Base-by-base conservation (phyloP, 2,113 vertebrate genomes). In the Axis porcinus region DNA sequence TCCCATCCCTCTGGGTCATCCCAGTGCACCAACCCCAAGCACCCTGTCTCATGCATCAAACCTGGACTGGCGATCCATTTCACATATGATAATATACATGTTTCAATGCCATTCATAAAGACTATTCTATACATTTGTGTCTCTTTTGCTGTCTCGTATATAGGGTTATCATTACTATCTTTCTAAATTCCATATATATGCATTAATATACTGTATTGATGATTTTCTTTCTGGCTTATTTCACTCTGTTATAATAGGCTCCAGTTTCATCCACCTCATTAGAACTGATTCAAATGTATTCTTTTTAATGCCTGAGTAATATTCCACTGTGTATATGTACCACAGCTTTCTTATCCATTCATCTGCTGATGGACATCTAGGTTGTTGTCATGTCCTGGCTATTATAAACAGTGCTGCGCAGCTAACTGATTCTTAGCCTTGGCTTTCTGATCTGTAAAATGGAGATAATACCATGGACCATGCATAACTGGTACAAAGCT, bases 371-470 rank as follows among this genome's bases (percentile, higher is more conserved):
- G n/a, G 64, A 70, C 64, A 36, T 70, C 64, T 70, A 70, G 64
- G 64, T 70, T 11, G 64, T 9, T 67, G n/a, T 9, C 64, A 67
- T 5, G 64, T 67, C 33, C 64, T 36, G n/a, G 64, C n/a, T 36
- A 6, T 36, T 36, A 5, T 70, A 36, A 36, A 70, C n/a, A 21
- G 64, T 36, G n/a, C 64, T 36, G 64, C n/a, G 9, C 57, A 89
- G 62, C 16, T 94, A 90, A 52, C 64, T 84, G 74, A 89, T 81
- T 89, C 58, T 86, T 58, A 89, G 15, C 8, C n/a, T 87, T 88
- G 28, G 11, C 14, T 60, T 95, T 64, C 30, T 90, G 78, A 89
- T 93, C 90, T 83, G 43, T 47, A 94, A 97, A 97, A 91, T 85
- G 47, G 70, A 40, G 9, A 81, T 76, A 86, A 95, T 64, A 79